Evolutionary conservation across 2,888 invertebrate species (phyloP).

Genomic region (Synergus laeviventris): DNA sequence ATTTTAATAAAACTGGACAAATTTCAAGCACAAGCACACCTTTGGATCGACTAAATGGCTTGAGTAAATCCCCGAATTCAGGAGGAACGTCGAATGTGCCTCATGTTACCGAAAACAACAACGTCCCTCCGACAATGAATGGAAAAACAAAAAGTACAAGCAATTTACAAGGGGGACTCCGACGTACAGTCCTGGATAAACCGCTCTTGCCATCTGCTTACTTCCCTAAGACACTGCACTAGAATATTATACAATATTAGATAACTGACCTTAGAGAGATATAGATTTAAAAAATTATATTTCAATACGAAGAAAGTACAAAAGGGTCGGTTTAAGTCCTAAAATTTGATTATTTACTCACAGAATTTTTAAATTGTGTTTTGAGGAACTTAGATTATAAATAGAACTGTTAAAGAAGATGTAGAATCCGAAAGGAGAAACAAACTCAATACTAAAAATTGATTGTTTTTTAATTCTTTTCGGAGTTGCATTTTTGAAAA

Average conservation of each 20-base stretch:
- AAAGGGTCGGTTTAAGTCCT: slow-evolving; percentile 8
- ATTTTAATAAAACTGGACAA: slow-evolving; percentile 69
- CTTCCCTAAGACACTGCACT: slow-evolving; percentile 71
- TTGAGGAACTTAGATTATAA: not conserved
- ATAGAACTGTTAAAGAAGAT: not conserved
- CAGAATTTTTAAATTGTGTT: not conserved
- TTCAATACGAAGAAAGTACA: slow-evolving; percentile 46
- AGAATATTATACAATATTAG: slow-evolving; percentile 45
- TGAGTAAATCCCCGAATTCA: slow-evolving; percentile 60
- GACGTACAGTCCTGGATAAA: slow-evolving; percentile 69
- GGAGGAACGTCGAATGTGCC: slow-evolving; percentile 39
- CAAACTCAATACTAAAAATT: not conserved
- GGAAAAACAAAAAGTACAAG: slow-evolving; percentile 66
- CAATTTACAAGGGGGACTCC: slow-evolving; percentile 69
- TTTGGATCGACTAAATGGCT: slow-evolving; percentile 68
- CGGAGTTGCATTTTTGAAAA: not conserved
- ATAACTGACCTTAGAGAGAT: slow-evolving; percentile 41
- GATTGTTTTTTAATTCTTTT: not conserved
- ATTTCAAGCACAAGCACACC: slow-evolving; percentile 74
- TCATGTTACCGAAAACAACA: slow-evolving; percentile 65
- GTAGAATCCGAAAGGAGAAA: not conserved
- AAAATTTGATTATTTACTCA: not conserved
- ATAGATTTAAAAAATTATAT: slow-evolving; percentile 37
- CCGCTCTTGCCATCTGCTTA: slow-evolving; percentile 72
- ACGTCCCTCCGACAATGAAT: slow-evolving; percentile 62